phyloP scores from a whole-genome alignment of 2,888 invertebrate species.

The Matsumyia berberina region DNA sequence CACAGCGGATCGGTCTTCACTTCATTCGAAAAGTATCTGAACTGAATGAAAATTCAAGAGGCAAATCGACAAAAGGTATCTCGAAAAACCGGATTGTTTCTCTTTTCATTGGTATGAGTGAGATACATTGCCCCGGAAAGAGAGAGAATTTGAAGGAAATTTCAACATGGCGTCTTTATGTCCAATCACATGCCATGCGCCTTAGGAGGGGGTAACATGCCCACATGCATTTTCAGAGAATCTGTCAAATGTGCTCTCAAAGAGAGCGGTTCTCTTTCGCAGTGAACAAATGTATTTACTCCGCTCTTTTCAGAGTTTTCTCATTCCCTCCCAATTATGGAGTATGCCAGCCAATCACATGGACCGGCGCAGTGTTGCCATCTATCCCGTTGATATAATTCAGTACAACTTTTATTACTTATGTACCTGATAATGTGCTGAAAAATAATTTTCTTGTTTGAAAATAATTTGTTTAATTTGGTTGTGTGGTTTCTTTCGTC shows the following conservation, averaged over 20 bases:
- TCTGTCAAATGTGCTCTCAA: neutral
- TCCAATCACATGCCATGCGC: constrained; percentile 84
- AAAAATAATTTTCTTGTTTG: constrained; percentile 53
- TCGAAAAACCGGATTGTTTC: constrained; percentile 34
- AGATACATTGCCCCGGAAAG: constrained; percentile 73
- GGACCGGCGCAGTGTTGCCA: constrained; percentile 66
- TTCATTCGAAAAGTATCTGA: constrained; percentile 58
- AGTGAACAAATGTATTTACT: neutral
- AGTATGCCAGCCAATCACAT: constrained; percentile 59
- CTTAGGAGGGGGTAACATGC: constrained; percentile 52
- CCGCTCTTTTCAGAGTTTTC: constrained; percentile 43
- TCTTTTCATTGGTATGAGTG: constrained; percentile 57
- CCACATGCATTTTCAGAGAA: constrained; percentile 34
- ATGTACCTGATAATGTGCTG: constrained; percentile 63
- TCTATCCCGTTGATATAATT: constrained; percentile 25
- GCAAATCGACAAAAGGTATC: constrained; percentile 5
- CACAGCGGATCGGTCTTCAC: constrained; percentile 46
- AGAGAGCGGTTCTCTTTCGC: constrained; percentile 44
- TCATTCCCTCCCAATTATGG: constrained; percentile 53
- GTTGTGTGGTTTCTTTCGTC: constrained; percentile 52
- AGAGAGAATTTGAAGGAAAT: constrained; percentile 79
- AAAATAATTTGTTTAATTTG: constrained; percentile 63
- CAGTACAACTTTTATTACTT: constrained; percentile 16
- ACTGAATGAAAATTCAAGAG: constrained; percentile 51
- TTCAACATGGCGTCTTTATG: constrained; percentile 84